Conservation (phyloP, 2,113 vertebrate species). For the Enhydra lutris region DNA sequence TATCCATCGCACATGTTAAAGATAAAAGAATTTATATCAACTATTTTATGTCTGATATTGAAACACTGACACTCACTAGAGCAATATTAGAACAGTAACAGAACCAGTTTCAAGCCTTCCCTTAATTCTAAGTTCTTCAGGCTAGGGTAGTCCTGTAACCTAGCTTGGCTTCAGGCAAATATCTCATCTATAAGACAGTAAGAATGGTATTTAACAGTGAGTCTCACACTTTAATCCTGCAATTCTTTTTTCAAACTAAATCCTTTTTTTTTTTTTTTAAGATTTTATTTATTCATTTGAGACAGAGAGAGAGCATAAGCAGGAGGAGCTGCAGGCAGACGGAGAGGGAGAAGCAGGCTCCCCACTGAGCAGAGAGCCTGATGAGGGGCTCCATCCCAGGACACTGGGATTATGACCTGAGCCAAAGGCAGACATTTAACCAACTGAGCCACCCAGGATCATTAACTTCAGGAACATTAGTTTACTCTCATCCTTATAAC, state of each 20-base stretch:
- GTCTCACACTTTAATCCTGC: background rate
- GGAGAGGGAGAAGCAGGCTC: no score
- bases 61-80: background rate
- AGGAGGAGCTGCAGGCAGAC: no score
- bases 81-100: background rate
- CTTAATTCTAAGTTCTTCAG: background rate
- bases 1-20: background rate
- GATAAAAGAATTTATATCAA: background rate
- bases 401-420: no score
- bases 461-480: background rate
- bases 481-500: background rate
- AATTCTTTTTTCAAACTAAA: slow-evolving; percentile 27
- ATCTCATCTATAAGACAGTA: background rate
- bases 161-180: background rate
- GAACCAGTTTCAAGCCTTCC: background rate
- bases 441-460: background rate
- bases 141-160: background rate
- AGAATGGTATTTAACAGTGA: background rate
- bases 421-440: no score
- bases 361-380: no score
- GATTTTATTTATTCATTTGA: no score
- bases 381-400: no score
- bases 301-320: no score
- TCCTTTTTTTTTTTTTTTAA: background rate
- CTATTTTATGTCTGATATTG: background rate